Evolutionary conservation across 2,797 vertebrate species (phyloP), one percentile per base, ranked within the genome.

Genomic region (Pachyuromys duprasi): DNA sequence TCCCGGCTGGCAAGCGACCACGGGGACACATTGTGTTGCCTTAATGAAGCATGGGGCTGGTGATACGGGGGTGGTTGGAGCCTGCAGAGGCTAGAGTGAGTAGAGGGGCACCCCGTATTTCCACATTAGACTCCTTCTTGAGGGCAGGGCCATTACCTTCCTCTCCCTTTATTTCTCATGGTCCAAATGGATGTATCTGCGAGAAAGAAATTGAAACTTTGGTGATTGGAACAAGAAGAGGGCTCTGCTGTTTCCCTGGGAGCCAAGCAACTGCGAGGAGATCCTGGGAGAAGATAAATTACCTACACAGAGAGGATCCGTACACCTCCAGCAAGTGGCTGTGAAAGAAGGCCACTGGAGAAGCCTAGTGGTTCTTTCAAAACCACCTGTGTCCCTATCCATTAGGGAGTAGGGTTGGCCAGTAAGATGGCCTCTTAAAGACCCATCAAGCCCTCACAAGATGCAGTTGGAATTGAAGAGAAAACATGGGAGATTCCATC

Each of bases 11-110:
- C 97, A 97, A 94, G 98, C 96, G 97, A 98, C 98, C 98, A 98
- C 91, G 98, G 97, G 98, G 98, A 98, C 72, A 93, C 99, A 97
- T 99, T 99, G 98, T 99, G 97, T 98, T 98, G 92, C 98, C 94
- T 98, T 99, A 99, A 99, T 98, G 98, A 99, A 99, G 98, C 99
- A 98, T 99, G 98, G 98, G 99, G 98, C 98, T 96, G 97, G 99
- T 98, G 99, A 98, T 98, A 98, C 97, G 55, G 98, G 97, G 98
- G 98, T 98, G 97, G 97, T 91, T 95, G 93, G 20, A 0, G 97
- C 96, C 49, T 97, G 91, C 86, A 5, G 5, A 96, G 97, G 96
- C 96, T 97, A 93, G 98, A 96, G 95, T 65, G 18, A 97, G 78
- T 74, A 89, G 60, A 95, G 86, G 72, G 93, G 93, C 84, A 76